phyloP scores from a whole-genome alignment of 2,797 vertebrate genomes.

The Lates japonicus region DNA sequence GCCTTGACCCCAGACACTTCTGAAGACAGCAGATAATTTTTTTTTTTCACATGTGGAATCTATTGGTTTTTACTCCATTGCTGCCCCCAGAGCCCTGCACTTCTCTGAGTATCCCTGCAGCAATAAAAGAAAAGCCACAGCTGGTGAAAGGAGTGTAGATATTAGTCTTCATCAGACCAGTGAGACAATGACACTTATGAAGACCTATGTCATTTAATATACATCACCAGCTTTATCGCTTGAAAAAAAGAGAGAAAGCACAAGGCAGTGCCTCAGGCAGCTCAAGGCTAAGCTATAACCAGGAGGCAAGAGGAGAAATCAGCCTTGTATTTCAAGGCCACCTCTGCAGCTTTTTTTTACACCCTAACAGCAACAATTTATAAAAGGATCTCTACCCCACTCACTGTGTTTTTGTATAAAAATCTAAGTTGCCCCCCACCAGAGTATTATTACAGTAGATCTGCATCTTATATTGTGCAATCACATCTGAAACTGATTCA shows the following conservation, averaged over 20 bases:
- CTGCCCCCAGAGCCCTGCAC: slow-evolving; percentile 48
- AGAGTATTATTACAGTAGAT: neutral
- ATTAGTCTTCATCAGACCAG: slow-evolving; percentile 83
- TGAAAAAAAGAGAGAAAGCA: slow-evolving; percentile 61
- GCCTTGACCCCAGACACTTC: slow-evolving; percentile 66
- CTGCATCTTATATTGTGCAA: neutral
- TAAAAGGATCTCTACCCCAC: neutral
- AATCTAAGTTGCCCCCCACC: no score
- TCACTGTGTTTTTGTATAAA: neutral
- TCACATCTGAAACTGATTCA: slow-evolving; percentile 16
- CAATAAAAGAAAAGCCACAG: slow-evolving; percentile 71
- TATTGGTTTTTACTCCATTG: slow-evolving; percentile 58
- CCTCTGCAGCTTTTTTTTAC: no score
- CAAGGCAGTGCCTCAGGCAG: slow-evolving; percentile 50
- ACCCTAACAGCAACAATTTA: slow-evolving; percentile 16
- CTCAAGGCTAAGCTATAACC: slow-evolving; percentile 62
- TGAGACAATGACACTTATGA: slow-evolving; percentile 84
- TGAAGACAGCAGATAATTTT: slow-evolving; percentile 44
- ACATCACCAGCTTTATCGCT: slow-evolving; percentile 73
- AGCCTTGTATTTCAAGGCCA: slow-evolving; percentile 58
- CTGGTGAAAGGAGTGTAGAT: slow-evolving; percentile 61
- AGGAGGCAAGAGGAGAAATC: slow-evolving; percentile 55
- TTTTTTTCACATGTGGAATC: slow-evolving; percentile 42
- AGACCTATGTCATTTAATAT: slow-evolving; percentile 87
- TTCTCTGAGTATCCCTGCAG: slow-evolving; percentile 67